Conservation (phyloP, 2,888 invertebrate species). For the Sinhomidia bicolor region DNA sequence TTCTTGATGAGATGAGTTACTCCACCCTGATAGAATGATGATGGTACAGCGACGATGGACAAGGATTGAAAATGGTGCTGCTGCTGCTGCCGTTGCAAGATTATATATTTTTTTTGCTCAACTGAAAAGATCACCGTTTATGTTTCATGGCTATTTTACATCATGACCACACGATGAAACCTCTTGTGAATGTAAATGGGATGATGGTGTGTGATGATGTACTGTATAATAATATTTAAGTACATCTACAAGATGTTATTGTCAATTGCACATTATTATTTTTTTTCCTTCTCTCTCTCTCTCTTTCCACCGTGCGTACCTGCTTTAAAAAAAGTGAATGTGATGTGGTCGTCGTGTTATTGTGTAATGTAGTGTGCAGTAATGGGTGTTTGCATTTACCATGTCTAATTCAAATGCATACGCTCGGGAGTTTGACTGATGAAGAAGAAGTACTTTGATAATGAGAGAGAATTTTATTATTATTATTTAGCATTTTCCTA, state of each 20-base stretch:
- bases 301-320: background rate
- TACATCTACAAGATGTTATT: conserved; percentile 55
- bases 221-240: conserved; percentile 4
- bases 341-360: background rate
- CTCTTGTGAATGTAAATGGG: conserved; percentile 60
- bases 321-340: conserved; percentile 30
- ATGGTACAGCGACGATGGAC: conserved; percentile 26
- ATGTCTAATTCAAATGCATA: conserved; percentile 4
- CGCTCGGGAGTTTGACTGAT: conserved; percentile 58
- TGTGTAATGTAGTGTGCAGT: conserved; percentile 50
- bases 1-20: conserved; percentile 62
- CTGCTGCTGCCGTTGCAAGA: background rate
- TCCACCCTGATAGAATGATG: conserved; percentile 64
- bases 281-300: conserved; percentile 24
- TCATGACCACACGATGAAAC: conserved; percentile 48
- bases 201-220: conserved; percentile 39
- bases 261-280: conserved; percentile 42
- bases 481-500: conserved; percentile 28
- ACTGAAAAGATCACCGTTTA: conserved; percentile 37
- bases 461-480: conserved; percentile 55
- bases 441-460: conserved; percentile 68
- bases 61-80: conserved; percentile 51
- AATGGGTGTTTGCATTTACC: conserved; percentile 60
- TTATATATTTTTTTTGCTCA: background rate
- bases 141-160: conserved; percentile 60